Evolutionary conservation across 2,888 invertebrate species (phyloP).

Genomic region (Platynereis dumerilii): DNA sequence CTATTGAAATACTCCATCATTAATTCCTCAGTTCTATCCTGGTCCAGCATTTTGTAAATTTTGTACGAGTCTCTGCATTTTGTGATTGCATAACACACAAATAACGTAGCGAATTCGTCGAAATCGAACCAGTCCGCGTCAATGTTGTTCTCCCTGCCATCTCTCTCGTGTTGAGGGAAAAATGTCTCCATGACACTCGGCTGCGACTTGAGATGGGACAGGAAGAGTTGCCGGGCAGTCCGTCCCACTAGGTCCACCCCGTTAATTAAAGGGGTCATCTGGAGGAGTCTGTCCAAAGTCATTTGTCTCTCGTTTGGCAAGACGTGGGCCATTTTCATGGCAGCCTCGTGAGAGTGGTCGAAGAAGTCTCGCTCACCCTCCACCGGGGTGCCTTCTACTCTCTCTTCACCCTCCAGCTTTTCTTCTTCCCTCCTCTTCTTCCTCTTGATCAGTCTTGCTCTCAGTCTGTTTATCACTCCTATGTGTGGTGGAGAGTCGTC

Average conservation of each 20-base stretch:
- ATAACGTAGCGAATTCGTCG: conserved; percentile 45
- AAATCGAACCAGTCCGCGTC: conserved; percentile 45
- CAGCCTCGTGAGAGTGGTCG: no score
- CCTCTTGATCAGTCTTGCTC: neutral
- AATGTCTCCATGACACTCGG: conserved; percentile 48
- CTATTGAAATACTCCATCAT: conserved; percentile 50
- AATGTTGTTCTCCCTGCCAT: conserved; percentile 30
- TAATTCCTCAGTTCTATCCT: conserved; percentile 41
- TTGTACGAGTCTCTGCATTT: conserved; percentile 48
- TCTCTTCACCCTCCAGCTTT: neutral
- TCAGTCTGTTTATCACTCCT: no score
- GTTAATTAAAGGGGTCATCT: conserved; percentile 46
- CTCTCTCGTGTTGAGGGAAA: conserved; percentile 47
- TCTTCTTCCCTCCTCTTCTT: conserved; percentile 6
- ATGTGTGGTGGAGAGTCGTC: no score
- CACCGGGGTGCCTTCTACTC: neutral
- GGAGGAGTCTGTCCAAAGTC: conserved; percentile 46
- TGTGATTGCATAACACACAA: conserved; percentile 49
- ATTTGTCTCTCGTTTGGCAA: conserved; percentile 18
- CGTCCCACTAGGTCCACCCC: conserved; percentile 48
- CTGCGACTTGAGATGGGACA: conserved; percentile 49
- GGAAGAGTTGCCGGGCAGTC: conserved; percentile 49
- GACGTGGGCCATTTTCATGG: no score
- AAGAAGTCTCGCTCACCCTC: no score
- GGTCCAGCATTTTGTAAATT: conserved; percentile 50